A percentile compares a stretch with the other conserved stretches of the same genome.
phyloP scores from a whole-genome alignment of 2,797 vertebrate genomes.

The Thripadectes ignobilis region DNA sequence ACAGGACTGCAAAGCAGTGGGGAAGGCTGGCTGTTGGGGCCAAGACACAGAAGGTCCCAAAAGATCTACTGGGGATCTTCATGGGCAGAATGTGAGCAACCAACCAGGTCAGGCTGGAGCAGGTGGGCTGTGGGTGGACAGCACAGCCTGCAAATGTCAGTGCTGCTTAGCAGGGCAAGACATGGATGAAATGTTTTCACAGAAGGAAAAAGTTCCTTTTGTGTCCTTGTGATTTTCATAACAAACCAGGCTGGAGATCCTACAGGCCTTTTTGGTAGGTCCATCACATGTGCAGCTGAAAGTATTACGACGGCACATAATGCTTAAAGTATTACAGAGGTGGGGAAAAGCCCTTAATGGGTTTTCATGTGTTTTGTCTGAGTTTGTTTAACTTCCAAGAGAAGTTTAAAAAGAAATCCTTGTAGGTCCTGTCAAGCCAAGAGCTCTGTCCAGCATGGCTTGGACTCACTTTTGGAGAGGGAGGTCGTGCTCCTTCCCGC shows the following conservation, averaged over 20 bases:
- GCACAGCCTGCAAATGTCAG: background rate
- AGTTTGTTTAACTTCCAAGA: background rate
- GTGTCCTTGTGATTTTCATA: background rate
- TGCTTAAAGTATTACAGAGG: background rate
- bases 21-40: background rate
- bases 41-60: slow-evolving; percentile 57
- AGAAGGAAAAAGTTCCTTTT: background rate
- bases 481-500: background rate
- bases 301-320: accelerated
- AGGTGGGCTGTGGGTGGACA: background rate
- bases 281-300: background rate
- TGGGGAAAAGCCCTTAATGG: background rate
- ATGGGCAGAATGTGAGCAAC: slow-evolving; percentile 31
- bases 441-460: background rate
- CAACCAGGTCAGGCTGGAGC: background rate
- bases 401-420: background rate
- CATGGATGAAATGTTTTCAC: background rate
- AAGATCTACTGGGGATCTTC: background rate
- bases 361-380: background rate
- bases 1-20: background rate
- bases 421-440: background rate
- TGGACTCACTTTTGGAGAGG: background rate
- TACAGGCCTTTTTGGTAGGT: background rate
- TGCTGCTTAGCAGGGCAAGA: background rate
- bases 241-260: background rate